Base-by-base conservation (phyloP, 23 tunicate genomes). In the Styela plicata region DNA sequence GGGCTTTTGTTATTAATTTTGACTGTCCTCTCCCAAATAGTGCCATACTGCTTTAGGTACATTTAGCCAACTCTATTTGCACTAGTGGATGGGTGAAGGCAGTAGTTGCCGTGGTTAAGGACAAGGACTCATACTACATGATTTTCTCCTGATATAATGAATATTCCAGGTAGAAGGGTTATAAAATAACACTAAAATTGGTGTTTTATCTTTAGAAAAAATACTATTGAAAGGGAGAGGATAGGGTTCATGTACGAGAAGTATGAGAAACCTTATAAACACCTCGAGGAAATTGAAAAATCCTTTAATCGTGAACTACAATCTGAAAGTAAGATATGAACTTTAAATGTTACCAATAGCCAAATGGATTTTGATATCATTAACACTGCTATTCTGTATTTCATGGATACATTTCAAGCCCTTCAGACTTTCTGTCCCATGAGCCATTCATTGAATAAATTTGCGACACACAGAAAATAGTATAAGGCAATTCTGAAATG, bases 201-300 rank as follows among this genome's bases (percentile, higher is more conserved):
- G 57, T 44, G 57, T 44, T 36, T 16, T 80, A n/a, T 37, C 0
- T 61, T 36, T 7, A 89, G 94, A 57, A 28, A 79, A 73, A 80
- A 84, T 70, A 67, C 81, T 19, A 3, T 79, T 57, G 87, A 89
- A 32, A 57, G 88, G 32, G 94, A 89, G 64, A 73, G 80, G 64
- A 17, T 63, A 10, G 65, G 65, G 3, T 87, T 80, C 17, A 36
- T 74, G 22, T 85, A 23, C 63, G 33, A 62, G 21, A 79, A 80
- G 37, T 78, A 73, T 73, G 85, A 71, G 0, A 64, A 74, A 64
- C 28, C 78, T 20, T 84, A 78, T 37, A 30, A 70, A 19, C 80
- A 80, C 22, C 52, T 89, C 75, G 82, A 84, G 32, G 84, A 89
- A 63, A 44, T 74, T 74, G 94, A 89, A 74, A 36, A 61, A 63